phyloP scores from a whole-genome alignment of 2,888 invertebrate genomes.

The Folsomia manolachei region DNA sequence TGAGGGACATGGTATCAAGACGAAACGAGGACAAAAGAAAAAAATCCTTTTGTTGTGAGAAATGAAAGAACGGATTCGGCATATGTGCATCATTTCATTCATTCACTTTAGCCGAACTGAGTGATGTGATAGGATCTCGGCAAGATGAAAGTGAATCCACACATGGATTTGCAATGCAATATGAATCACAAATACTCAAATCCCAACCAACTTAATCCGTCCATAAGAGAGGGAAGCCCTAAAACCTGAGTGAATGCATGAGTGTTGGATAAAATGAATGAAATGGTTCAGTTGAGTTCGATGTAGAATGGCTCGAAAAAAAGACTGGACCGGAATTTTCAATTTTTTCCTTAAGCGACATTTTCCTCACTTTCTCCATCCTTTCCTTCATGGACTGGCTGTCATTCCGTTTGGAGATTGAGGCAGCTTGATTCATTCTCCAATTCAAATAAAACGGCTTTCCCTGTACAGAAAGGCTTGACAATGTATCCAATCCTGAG shows the following conservation, averaged over 20 bases:
- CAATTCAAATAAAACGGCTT: too few species aligned
- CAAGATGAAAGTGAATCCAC: not conserved
- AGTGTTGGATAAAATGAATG: too few species aligned
- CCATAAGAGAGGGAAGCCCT: too few species aligned
- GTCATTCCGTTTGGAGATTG: too few species aligned
- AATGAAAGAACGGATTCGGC: too few species aligned
- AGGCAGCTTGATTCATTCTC: too few species aligned
- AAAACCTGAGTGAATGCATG: not conserved
- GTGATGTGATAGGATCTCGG: not conserved
- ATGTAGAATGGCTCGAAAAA: not conserved
- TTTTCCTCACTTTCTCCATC: not conserved
- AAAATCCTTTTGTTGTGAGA: not conserved
- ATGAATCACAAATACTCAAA: not conserved
- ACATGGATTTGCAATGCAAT: not conserved
- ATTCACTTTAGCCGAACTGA: too few species aligned
- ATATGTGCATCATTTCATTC: not conserved
- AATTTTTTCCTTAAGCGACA: not conserved
- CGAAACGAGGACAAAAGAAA: not conserved
- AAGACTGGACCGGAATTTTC: not conserved
- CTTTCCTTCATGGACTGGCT: too few species aligned
- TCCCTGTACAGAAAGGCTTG: too few species aligned
- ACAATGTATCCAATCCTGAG: too few species aligned
- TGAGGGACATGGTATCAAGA: not conserved
- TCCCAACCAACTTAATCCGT: not conserved
- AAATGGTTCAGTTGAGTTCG: not conserved